These are phyloP conservation scores for Apogon talboti DNA, from an alignment of 2,797 vertebrate genomes.

Conservation along the genomic window DNA sequence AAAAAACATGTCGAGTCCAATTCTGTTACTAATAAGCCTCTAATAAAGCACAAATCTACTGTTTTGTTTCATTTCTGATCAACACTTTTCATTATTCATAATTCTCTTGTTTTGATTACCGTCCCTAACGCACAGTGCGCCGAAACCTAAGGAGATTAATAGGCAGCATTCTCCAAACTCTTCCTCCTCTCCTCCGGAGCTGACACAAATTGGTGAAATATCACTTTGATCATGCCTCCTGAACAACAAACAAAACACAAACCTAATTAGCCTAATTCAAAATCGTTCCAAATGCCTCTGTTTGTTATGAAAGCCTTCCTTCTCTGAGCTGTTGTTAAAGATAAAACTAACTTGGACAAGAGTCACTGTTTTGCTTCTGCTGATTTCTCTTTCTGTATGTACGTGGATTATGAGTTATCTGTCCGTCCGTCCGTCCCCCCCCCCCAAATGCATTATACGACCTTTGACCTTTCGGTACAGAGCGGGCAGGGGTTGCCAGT, in stretches of 20 bases:
- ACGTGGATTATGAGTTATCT: conserved; percentile 3
- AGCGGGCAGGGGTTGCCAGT: conserved; percentile 12
- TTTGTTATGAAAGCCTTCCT: conserved; percentile 72
- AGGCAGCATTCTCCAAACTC: conserved; percentile 75
- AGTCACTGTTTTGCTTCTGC: conserved; percentile 27
- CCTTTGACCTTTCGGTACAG: conserved; percentile 59
- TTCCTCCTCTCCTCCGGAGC: conserved; percentile 73
- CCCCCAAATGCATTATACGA: conserved; percentile 36
- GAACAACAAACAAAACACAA: conserved; percentile 84
- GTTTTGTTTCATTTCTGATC: conserved; percentile 79
- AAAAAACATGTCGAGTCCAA: conserved; percentile 37
- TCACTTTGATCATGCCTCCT: conserved; percentile 83
- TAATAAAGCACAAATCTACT: conserved; percentile 70
- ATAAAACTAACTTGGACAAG: conserved; percentile 59
- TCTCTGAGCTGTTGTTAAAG: conserved; percentile 53
- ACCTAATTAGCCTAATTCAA: conserved; percentile 84
- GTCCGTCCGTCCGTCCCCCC: too few relatives aligned
- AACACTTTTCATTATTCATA: conserved; percentile 81
- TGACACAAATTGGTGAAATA: conserved; percentile 85
- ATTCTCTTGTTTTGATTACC: conserved; percentile 80
- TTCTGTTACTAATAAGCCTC: conserved; percentile 64
- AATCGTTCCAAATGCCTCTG: conserved; percentile 78
- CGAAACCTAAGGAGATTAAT: conserved; percentile 79
- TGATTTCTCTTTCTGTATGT: conserved; percentile 1
- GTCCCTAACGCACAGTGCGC: conserved; percentile 68